Evolutionary conservation across 1,140 invertebrate genomes (phyloP), one percentile per base, ranked within the genome.

Genomic region (Eupeodes corollae): DNA sequence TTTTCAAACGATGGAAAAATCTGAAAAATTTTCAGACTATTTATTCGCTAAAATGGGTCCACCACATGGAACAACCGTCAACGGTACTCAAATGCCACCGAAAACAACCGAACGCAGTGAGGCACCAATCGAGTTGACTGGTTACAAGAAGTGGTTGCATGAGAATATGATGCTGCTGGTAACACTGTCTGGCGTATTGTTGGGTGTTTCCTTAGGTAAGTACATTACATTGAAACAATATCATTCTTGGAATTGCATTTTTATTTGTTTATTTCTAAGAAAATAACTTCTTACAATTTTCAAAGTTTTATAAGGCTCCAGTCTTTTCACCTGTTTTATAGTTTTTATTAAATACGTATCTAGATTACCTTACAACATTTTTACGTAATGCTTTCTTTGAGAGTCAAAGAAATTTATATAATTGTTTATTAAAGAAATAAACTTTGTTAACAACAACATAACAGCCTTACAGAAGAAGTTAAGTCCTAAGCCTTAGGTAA

Each of bases 101-200:
- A 75, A 75, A 53, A 73, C 71, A 30, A 73, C 74, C 52, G 73
- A 73, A 52, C 69, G 73, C 54, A 60, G 65, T 49, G 68, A 70
- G 30, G 73, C 75, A 18, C 76, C 77, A 50, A 70, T 75, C 42
- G 80, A 83, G 69, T 72, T 76, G 58, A 82, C 78, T 54, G 79
- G 77, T 32, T 71, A 74, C 26, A 74, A 71, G 51, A 80, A 79
- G 56, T 85, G 82, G 77, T 70, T 86, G 37, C 69, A 73, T 38
- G 80, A 86, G 38, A 89, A 90, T 64, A 75, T 84, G 5, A 77
- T 90, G 57, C 75, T 90, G 45, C 70, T 89, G 38, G 75, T 85
- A 42, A 90, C 86, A 11, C 70, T 89, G 43, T 77, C 79, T 16
- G 86, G 86, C 14, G 87, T 90, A 5, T 50, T 87, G 37, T 69